phyloP scores from a whole-genome alignment of 2,113 vertebrate species.

The Stigmatopora argus region DNA sequence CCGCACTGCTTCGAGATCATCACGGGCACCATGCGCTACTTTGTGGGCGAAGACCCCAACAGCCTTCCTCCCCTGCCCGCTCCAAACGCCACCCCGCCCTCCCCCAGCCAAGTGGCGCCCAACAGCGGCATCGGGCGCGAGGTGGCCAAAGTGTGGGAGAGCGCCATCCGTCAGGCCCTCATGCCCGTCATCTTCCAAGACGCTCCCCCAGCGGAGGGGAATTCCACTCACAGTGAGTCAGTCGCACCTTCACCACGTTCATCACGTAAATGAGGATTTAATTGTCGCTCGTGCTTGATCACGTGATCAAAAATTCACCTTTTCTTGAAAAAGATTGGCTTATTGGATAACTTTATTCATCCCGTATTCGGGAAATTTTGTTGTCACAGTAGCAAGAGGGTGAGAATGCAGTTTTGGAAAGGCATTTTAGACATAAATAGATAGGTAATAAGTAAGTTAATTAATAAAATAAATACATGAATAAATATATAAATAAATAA shows the following conservation, averaged over 20 bases:
- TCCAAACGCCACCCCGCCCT: conserved; percentile 41
- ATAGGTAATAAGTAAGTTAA: too few species aligned
- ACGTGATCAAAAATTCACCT: too few species aligned
- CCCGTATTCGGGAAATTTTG: too few species aligned
- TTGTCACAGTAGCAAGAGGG: too few species aligned
- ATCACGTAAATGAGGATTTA: background rate
- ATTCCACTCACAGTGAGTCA: conserved; percentile 73
- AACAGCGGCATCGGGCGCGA: conserved; percentile 76
- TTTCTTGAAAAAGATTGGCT: too few species aligned
- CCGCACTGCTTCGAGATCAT: conserved; percentile 84
- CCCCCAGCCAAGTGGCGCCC: conserved; percentile 61
- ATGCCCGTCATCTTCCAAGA: conserved; percentile 87
- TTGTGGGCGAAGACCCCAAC: conserved; percentile 79
- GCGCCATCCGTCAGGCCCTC: conserved; percentile 80
- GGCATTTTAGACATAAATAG: too few species aligned
- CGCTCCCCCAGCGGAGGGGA: conserved; percentile 69
- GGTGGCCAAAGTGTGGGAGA: conserved; percentile 79
- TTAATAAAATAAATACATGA: too few species aligned
- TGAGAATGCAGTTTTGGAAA: too few species aligned
- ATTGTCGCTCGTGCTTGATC: too few species aligned
- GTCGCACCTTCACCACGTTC: conserved; percentile 25
- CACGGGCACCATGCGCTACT: conserved; percentile 80
- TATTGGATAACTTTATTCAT: too few species aligned
- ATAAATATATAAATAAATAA: too few species aligned
- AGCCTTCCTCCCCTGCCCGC: conserved; percentile 28